Conservation (phyloP, 2,113 vertebrate species). For the Heteronetta atricapilla region DNA sequence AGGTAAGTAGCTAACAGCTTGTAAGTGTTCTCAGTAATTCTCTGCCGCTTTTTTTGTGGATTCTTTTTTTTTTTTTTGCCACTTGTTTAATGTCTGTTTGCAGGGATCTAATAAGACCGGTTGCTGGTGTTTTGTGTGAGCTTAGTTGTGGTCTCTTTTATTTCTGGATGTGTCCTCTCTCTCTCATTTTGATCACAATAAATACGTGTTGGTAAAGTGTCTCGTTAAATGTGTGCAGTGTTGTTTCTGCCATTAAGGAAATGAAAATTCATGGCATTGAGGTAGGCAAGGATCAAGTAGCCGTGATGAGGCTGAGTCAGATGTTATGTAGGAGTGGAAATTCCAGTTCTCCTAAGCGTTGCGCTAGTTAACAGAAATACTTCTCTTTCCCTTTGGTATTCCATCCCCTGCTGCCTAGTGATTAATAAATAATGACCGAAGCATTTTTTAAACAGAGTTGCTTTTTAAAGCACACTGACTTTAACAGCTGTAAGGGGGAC, state of each 20-base stretch:
- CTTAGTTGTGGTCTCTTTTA: constrained; percentile 58
- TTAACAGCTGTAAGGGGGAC: neutral
- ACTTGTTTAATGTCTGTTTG: neutral
- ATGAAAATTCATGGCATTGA: constrained; percentile 69
- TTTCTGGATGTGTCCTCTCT: constrained; percentile 50
- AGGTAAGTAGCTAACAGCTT: constrained; percentile 73
- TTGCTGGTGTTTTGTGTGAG: constrained; percentile 58
- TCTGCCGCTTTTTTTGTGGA: neutral
- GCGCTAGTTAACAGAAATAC: constrained; percentile 56
- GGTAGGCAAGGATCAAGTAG: constrained; percentile 74
- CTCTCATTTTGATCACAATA: constrained; percentile 10
- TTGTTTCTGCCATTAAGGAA: constrained; percentile 75
- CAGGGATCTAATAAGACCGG: constrained; percentile 58
- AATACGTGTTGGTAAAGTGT: constrained; percentile 15
- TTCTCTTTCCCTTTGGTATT: constrained; percentile 38
- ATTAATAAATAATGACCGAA: constrained; percentile 52
- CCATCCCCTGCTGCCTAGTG: constrained; percentile 25
- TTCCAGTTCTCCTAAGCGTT: constrained; percentile 71
- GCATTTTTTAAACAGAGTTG: constrained; percentile 4
- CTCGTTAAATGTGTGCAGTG: constrained; percentile 54
- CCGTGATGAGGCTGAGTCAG: constrained; percentile 70
- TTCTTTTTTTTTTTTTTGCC: neutral
- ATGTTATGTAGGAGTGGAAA: constrained; percentile 77
- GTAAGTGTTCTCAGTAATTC: constrained; percentile 39
- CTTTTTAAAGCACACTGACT: constrained; percentile 40